A percentile compares a stretch with the other conserved stretches of the same genome.
These are phyloP conservation scores for Melieria omissa DNA, from an alignment of 2,888 invertebrate species.

Conservation along the genomic window DNA sequence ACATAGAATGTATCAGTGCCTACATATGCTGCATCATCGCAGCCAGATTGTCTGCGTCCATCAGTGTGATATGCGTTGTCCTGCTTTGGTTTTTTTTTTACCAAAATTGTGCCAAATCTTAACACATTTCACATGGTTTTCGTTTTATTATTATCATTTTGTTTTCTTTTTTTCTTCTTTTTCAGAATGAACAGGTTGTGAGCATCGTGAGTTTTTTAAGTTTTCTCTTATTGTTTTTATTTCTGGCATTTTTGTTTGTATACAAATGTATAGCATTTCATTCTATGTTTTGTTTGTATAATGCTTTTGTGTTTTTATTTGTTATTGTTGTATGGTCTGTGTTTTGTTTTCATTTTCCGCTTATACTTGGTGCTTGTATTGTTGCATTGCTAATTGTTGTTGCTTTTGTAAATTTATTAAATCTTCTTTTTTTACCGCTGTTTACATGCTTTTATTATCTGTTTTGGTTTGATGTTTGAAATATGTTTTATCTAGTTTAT, in stretches of 20 bases:
- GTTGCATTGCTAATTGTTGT: background rate
- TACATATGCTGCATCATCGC: no score
- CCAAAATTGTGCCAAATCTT: background rate
- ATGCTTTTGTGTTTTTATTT: conserved; percentile 9
- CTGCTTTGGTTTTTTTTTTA: no score
- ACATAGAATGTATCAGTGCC: no score
- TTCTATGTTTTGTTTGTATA: background rate
- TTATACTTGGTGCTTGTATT: background rate
- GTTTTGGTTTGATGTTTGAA: conserved; percentile 1
- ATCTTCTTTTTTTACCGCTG: background rate
- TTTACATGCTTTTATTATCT: background rate
- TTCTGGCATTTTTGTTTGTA: conserved; percentile 20
- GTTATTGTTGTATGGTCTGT: conserved; percentile 21
- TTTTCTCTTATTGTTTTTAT: conserved; percentile 42
- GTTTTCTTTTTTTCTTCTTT: conserved; percentile 58
- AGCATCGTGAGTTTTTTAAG: conserved; percentile 64
- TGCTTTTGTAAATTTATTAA: background rate
- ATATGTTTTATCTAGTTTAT: background rate
- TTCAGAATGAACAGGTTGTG: conserved; percentile 67
- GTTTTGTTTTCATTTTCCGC: background rate
- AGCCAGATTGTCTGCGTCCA: no score
- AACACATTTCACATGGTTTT: conserved; percentile 27
- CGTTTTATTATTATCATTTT: conserved; percentile 52
- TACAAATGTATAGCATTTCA: background rate
- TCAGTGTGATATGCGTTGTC: no score